Percentiles rank a stretch among this genome's conserved stretches.
phyloP scores from a whole-genome alignment of 2,888 invertebrate species.

The Helicoverpa assulta region DNA sequence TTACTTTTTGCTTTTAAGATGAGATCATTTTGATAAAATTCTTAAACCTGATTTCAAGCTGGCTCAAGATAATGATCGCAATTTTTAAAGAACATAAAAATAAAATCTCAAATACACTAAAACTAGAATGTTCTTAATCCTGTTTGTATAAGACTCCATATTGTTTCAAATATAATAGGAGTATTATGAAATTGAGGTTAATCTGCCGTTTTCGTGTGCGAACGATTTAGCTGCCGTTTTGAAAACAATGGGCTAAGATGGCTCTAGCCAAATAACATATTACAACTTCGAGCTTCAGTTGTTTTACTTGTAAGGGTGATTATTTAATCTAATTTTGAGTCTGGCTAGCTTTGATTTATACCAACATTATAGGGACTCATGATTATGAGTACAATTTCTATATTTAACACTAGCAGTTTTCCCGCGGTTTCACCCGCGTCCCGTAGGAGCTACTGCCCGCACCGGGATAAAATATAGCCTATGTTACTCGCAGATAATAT shows the following conservation, averaged over 20 bases:
- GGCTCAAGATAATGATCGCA: not conserved
- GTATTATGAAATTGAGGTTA: slow-evolving; percentile 63
- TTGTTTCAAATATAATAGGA: slow-evolving; percentile 54
- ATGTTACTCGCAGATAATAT: too few relatives aligned
- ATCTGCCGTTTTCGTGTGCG: slow-evolving; percentile 64
- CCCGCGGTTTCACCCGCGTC: too few relatives aligned
- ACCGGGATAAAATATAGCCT: too few relatives aligned
- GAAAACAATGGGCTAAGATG: slow-evolving; percentile 56
- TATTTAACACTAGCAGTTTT: too few relatives aligned
- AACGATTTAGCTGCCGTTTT: slow-evolving; percentile 50
- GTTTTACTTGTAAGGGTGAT: not conserved
- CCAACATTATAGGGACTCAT: too few relatives aligned
- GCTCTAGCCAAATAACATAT: slow-evolving; percentile 52
- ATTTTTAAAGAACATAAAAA: not conserved
- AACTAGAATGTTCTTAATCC: slow-evolving; percentile 37
- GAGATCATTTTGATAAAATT: not conserved
- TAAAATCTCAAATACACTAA: slow-evolving; percentile 13
- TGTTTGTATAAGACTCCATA: slow-evolving; percentile 36
- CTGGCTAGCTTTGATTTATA: not conserved
- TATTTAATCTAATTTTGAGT: not conserved
- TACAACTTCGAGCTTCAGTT: slow-evolving; percentile 2
- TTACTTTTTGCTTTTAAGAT: too few relatives aligned
- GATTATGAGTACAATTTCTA: too few relatives aligned
- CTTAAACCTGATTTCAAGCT: not conserved
- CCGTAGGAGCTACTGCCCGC: too few relatives aligned